Evolutionary conservation across 1,140 invertebrate genomes (phyloP).

Genomic region (Diorhabda elongata): DNA sequence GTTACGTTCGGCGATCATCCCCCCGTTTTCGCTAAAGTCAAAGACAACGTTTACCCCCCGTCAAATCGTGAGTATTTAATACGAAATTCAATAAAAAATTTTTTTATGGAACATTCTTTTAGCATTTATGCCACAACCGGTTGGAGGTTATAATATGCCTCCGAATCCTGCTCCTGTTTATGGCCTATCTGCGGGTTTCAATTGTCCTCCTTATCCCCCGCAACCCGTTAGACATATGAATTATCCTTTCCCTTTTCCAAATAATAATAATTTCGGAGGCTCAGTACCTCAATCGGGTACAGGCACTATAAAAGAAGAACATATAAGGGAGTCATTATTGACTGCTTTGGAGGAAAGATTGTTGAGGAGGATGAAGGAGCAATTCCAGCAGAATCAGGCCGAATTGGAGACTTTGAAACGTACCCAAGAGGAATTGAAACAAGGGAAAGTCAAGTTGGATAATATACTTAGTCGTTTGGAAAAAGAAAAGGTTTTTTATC

Average conservation of each 20-base stretch:
- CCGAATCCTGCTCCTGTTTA: conserved; percentile 37
- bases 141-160: conserved; percentile 42
- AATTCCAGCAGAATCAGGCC: conserved; percentile 83
- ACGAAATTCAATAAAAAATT: neutral
- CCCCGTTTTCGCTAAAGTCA: conserved; percentile 81
- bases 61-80: conserved; percentile 49
- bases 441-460: conserved; percentile 80
- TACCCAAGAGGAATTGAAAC: conserved; percentile 82
- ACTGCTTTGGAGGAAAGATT: conserved; percentile 95
- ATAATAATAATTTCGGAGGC: conserved; percentile 34
- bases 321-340: conserved; percentile 87
- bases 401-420: conserved; percentile 87
- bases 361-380: conserved; percentile 78
- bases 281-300: conserved; percentile 40
- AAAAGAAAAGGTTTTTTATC: conserved; percentile 66
- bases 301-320: conserved; percentile 90
- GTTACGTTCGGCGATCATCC: conserved; percentile 91
- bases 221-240: conserved; percentile 37
- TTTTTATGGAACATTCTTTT: conserved; percentile 22
- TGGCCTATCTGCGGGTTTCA: conserved; percentile 29
- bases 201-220: conserved; percentile 34
- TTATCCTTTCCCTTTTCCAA: conserved; percentile 30
- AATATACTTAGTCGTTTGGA: conserved; percentile 76
- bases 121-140: conserved; percentile 63
- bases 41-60: conserved; percentile 61